A percentile compares a stretch with the other conserved stretches of the same genome.
Evolutionary conservation across 2,797 vertebrate species (phyloP).

Genomic region (Bradypus variegatus): DNA sequence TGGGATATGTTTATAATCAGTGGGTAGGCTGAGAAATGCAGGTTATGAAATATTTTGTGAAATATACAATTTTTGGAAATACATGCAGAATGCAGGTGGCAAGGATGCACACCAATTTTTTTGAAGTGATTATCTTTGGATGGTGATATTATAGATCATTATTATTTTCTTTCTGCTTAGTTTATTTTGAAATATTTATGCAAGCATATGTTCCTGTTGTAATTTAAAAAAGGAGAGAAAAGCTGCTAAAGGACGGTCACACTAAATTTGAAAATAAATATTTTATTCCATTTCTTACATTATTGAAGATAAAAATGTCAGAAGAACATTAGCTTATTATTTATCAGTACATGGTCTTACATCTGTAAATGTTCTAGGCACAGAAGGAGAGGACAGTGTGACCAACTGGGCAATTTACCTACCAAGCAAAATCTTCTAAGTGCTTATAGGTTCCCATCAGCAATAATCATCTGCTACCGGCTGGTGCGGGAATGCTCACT

Average conservation of each 20-base stretch:
- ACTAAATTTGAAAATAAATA: slow-evolving; percentile 36
- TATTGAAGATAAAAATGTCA: background rate
- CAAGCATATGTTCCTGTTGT: background rate
- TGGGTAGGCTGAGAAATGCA: background rate
- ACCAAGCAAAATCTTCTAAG: background rate
- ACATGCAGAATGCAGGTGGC: background rate
- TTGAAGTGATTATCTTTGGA: background rate
- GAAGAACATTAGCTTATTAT: background rate
- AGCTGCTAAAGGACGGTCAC: background rate
- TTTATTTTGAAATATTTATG: slow-evolving; percentile 4
- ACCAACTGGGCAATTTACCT: slow-evolving; percentile 19
- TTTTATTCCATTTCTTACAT: slow-evolving; percentile 18
- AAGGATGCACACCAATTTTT: background rate
- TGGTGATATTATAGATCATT: background rate
- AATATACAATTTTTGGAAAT: slow-evolving; percentile 1
- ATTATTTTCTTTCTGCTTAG: background rate
- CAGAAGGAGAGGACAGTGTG: background rate
- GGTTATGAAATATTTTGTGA: background rate
- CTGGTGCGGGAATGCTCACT: slow-evolving; percentile 48
- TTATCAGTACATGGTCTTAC: background rate
- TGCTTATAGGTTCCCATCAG: slow-evolving; percentile 43
- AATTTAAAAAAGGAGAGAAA: background rate
- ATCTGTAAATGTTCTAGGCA: background rate
- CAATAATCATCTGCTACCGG: slow-evolving; percentile 55
- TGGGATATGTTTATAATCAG: background rate